Evolutionary conservation across 2,113 vertebrate genomes (phyloP), one percentile per base, ranked within the genome.

Genomic region (Hippocampus barbouri): DNA sequence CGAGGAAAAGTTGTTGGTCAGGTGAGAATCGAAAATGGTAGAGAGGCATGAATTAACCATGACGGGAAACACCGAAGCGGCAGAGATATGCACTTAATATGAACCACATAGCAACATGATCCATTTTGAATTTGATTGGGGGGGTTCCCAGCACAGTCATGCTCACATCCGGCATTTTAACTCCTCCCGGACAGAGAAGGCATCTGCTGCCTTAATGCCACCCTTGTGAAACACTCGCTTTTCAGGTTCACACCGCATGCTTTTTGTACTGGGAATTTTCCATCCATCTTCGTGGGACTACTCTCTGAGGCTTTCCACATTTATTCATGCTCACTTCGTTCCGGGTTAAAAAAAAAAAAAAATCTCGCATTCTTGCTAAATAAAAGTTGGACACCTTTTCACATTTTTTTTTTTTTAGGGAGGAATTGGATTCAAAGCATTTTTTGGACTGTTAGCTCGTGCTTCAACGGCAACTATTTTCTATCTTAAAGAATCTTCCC

Each of bases 21-120:
- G 85, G 77, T 83, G 68, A 70, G 40, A 68, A 45, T 8, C 21
- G 69, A 79, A 57, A 71, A 75, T 64, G 70, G 40, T 23, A 15
- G 23, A 15, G 23, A 27, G 0, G 1, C 76, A 79, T 85, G 79
- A 82, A 82, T 84, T 67, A 82, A 83, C 25, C 81, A 73, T 80
- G 16, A 69, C 53, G 60, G 68, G 15, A 18, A 34, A 61, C 14
- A 18, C 62, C 56, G 73, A 71, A 75, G 43, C 38, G 75, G 70
- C 43, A 45, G 70, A 65, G 43, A 65, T 43, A 1, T 49, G 8
- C 63, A 69, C 76, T 84, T 81, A 56, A 78, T 82, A 78, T 83
- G 79, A 81, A 83, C 79, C 72, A 82, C 59, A 75, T 56, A 23
- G 57, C 57, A 79, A 61, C 71, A 68, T 5, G 43, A 81, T 40